Evolutionary conservation across 2,113 vertebrate species (phyloP).

Genomic region (Brachyistius frenatus): DNA sequence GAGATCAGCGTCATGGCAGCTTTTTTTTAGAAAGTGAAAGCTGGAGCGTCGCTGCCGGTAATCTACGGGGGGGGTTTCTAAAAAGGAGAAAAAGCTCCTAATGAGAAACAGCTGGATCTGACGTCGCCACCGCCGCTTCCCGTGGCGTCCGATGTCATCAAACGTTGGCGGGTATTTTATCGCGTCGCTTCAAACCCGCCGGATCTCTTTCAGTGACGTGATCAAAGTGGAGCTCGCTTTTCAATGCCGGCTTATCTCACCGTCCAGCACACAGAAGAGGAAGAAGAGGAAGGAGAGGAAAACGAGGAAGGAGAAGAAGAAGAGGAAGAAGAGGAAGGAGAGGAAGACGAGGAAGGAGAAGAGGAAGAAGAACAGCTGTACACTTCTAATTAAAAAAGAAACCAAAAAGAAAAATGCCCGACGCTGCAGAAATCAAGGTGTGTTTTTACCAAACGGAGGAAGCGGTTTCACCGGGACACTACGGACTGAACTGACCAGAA

Average conservation of each 20-base stretch:
- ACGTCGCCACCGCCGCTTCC: conserved; percentile 17
- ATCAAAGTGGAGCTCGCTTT: conserved; percentile 40
- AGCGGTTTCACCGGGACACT: conserved; percentile 8
- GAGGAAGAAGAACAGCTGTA: too few relatives aligned
- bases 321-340: too few relatives aligned
- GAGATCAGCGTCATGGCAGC: background rate
- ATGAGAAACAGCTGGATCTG: conserved; percentile 26
- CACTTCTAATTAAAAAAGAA: conserved; percentile 28
- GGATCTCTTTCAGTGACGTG: background rate
- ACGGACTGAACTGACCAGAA: too few relatives aligned
- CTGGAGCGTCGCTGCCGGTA: background rate
- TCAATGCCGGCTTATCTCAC: conserved; percentile 9
- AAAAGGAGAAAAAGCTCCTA: conserved; percentile 1
- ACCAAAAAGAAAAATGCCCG: background rate
- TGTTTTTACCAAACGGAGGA: background rate
- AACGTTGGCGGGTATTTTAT: conserved; percentile 4
- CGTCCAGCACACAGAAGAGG: background rate
- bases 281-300: background rate
- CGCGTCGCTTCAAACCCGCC: background rate
- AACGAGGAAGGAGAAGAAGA: too few relatives aligned
- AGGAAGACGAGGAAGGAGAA: too few relatives aligned
- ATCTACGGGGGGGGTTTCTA: background rate
- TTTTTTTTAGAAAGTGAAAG: background rate
- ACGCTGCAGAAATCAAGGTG: background rate
- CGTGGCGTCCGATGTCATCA: conserved; percentile 10